Conservation (phyloP, 2,797 vertebrate species). For the Acanthis flammea region DNA sequence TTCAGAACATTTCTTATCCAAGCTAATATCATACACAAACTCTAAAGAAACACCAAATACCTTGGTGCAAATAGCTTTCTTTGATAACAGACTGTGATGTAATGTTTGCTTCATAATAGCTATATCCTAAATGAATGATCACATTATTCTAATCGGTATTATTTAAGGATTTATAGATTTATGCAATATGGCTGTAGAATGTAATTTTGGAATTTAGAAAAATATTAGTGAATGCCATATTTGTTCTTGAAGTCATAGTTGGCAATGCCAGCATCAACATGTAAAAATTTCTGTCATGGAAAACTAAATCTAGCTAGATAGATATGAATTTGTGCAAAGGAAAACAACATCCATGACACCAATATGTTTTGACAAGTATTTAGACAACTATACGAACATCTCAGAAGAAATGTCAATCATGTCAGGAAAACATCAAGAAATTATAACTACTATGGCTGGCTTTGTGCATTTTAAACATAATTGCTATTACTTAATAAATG, state of each 20-base stretch:
- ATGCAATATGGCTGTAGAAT: neutral
- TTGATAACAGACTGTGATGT: neutral
- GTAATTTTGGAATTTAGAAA: neutral
- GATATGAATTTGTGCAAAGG: neutral
- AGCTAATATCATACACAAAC: neutral
- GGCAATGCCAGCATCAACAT: neutral
- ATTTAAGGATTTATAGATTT: neutral
- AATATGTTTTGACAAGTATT: neutral
- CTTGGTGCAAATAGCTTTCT: neutral
- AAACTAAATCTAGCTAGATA: neutral
- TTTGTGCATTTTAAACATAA: neutral
- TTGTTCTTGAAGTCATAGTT: neutral
- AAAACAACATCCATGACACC: neutral
- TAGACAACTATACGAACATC: neutral
- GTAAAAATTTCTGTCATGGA: neutral
- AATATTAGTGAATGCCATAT: neutral
- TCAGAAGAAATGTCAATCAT: neutral
- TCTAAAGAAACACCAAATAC: neutral
- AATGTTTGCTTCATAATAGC: neutral
- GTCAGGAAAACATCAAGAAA: neutral
- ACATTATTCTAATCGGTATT: neutral
- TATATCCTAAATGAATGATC: neutral
- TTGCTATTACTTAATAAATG: neutral
- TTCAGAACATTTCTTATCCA: neutral
- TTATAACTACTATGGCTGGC: neutral